Evolutionary conservation across 2,797 vertebrate species (phyloP).

Genomic region (Echiichthys vipera): DNA sequence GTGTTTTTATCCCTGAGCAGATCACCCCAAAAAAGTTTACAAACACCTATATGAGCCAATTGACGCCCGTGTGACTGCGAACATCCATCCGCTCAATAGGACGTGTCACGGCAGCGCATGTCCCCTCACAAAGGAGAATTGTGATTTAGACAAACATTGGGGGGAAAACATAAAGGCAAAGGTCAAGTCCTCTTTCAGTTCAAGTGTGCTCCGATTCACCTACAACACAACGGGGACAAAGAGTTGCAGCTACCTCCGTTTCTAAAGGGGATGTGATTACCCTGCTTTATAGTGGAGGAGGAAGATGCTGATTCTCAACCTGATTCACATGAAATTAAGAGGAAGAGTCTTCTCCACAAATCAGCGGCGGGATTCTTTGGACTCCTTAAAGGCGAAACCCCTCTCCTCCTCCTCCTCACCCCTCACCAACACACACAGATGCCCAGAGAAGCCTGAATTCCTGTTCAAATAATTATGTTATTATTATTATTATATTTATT

Average conservation of each 20-base stretch:
- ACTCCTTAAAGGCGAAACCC: conserved; percentile 6
- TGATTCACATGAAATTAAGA: conserved; percentile 58
- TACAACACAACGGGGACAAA: conserved; percentile 93
- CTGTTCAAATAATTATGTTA: conserved; percentile 25
- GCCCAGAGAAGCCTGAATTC: not conserved
- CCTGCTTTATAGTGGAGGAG: conserved; percentile 40
- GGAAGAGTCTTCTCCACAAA: conserved; percentile 46
- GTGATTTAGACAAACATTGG: conserved; percentile 99
- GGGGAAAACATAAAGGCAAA: conserved; percentile 95
- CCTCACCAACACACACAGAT: not conserved
- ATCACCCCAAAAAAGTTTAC: conserved; percentile 81
- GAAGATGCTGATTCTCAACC: conserved; percentile 50
- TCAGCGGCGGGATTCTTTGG: conserved; percentile 32
- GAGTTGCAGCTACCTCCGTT: conserved; percentile 80
- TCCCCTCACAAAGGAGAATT: conserved; percentile 96
- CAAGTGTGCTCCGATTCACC: conserved; percentile 96
- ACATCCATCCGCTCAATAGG: conserved; percentile 95
- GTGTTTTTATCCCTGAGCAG: not conserved
- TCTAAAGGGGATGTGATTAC: conserved; percentile 63
- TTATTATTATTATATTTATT: conserved; percentile 43
- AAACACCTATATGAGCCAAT: conserved; percentile 89
- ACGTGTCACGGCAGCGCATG: conserved; percentile 94
- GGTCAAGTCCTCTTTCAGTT: conserved; percentile 98
- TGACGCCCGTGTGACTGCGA: conserved; percentile 88
- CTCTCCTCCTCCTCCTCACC: not conserved